phyloP scores from a whole-genome alignment of 2,888 invertebrate species.

The Spicauda simplicius region DNA sequence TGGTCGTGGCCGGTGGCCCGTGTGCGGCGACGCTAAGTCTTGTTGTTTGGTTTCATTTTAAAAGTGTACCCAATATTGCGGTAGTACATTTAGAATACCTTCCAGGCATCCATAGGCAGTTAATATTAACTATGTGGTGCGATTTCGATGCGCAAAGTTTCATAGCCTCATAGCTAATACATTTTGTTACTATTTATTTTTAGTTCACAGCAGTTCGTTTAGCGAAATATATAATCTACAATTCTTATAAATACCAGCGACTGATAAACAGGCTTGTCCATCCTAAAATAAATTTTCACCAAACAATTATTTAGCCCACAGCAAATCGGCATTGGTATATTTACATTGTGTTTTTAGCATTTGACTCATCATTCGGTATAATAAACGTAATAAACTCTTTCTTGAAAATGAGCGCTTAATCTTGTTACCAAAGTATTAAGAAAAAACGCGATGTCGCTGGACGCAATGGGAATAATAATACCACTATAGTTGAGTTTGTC shows the following conservation, averaged over 20 bases:
- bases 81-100: too few relatives aligned
- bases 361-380: background rate
- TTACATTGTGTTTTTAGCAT: background rate
- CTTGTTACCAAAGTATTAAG: background rate
- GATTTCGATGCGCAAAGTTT: too few relatives aligned
- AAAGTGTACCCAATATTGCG: too few relatives aligned
- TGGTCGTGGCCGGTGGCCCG: too few relatives aligned
- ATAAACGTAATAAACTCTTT: background rate
- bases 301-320: constrained; percentile 1
- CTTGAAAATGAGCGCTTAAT: background rate
- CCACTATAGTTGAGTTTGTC: too few relatives aligned
- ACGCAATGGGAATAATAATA: too few relatives aligned
- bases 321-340: background rate
- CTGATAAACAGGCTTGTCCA: background rate
- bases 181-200: too few relatives aligned
- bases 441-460: background rate
- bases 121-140: too few relatives aligned
- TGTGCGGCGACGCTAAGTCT: too few relatives aligned
- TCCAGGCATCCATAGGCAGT: too few relatives aligned
- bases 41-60: too few relatives aligned
- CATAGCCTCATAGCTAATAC: too few relatives aligned
- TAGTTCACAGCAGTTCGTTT: background rate
- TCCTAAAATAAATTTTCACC: background rate
- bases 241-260: background rate
- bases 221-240: background rate